phyloP scores from a whole-genome alignment of 2,113 vertebrate species.

The Phainopepla nitens region DNA sequence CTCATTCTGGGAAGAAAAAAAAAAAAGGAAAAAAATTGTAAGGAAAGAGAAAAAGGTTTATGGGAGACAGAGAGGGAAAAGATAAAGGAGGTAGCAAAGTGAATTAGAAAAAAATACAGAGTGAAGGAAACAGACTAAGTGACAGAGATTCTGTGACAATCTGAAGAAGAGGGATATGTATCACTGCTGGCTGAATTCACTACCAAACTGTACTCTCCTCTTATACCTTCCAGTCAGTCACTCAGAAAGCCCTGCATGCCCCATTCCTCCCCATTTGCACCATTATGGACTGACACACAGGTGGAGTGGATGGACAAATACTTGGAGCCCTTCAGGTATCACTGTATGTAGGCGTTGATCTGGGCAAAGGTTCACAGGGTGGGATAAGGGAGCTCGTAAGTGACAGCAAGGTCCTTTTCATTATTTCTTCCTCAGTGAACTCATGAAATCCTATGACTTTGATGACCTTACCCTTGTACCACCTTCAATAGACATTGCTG shows the following conservation, averaged over 20 bases:
- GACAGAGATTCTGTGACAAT: not conserved
- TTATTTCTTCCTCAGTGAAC: not conserved
- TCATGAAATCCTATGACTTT: not conserved
- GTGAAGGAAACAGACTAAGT: not conserved
- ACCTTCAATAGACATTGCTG: not conserved
- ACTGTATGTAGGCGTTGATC: not conserved
- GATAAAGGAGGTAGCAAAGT: not conserved
- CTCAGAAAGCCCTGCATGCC: not conserved
- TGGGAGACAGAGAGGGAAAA: not conserved
- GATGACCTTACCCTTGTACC: not conserved
- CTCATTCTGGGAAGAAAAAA: not conserved
- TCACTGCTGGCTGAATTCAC: not conserved
- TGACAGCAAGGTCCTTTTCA: not conserved
- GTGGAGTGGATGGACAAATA: not conserved
- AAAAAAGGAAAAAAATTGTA: not conserved
- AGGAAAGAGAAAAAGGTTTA: not conserved
- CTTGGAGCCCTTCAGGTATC: not conserved
- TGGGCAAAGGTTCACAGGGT: not conserved
- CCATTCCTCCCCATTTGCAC: not conserved
- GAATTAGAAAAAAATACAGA: not conserved
- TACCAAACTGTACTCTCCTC: not conserved
- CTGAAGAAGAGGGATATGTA: not conserved
- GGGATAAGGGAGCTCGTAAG: not conserved
- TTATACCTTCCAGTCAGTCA: not conserved
- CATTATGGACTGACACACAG: fast-evolving